Conservation (phyloP, 2,113 vertebrate genomes). For the Dipodomys merriami region DNA sequence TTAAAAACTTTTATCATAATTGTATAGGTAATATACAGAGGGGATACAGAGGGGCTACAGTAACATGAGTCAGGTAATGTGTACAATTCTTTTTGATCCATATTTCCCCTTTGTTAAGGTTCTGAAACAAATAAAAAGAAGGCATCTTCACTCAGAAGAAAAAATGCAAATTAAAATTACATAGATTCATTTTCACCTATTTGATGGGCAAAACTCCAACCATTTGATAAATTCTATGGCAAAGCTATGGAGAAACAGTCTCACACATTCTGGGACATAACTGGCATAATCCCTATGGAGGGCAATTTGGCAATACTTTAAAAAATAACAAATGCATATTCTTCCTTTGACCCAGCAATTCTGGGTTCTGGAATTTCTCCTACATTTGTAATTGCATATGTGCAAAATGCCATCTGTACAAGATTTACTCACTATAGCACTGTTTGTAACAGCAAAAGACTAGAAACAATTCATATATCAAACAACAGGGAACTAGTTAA, state of each 20-base stretch:
- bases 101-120: too few relatives aligned
- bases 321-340: slow-evolving; percentile 61
- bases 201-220: slow-evolving; percentile 63
- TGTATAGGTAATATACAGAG: too few relatives aligned
- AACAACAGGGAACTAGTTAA: slow-evolving; percentile 20
- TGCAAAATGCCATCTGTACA: slow-evolving; percentile 48
- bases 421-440: slow-evolving; percentile 46
- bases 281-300: slow-evolving; percentile 29
- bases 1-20: too few relatives aligned
- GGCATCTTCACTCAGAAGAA: slow-evolving; percentile 34
- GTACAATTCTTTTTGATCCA: too few relatives aligned
- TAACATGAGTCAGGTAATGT: too few relatives aligned
- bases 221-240: slow-evolving; percentile 45
- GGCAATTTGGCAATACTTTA: slow-evolving; percentile 63
- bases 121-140: slow-evolving; percentile 40
- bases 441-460: slow-evolving; percentile 57
- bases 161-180: slow-evolving; percentile 68
- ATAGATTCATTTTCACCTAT: slow-evolving; percentile 61
- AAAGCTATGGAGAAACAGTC: slow-evolving; percentile 20
- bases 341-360: slow-evolving; percentile 37
- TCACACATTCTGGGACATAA: slow-evolving; percentile 30
- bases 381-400: slow-evolving; percentile 55
- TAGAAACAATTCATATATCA: slow-evolving; percentile 44
- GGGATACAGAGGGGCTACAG: too few relatives aligned
- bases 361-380: slow-evolving; percentile 56